phyloP scores from a whole-genome alignment of 2,888 invertebrate genomes.

The Athalia cordata region DNA sequence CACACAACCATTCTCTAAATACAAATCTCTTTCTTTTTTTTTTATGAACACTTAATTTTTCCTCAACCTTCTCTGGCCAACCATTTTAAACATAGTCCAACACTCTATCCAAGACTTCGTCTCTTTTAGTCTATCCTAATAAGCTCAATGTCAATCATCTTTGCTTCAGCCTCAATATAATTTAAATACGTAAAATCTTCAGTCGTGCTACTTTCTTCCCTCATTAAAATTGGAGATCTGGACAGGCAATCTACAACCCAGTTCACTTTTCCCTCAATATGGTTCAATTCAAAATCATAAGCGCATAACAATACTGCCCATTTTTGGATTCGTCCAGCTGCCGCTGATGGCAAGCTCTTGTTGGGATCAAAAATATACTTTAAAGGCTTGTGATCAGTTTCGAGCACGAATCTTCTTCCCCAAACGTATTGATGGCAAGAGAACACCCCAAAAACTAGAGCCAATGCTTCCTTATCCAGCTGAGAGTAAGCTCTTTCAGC shows the following conservation, averaged over 20 bases:
- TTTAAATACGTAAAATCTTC: slow-evolving; percentile 44
- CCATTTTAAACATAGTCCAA: slow-evolving; percentile 32
- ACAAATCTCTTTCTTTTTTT: slow-evolving; percentile 35
- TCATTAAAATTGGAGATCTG: slow-evolving; percentile 8
- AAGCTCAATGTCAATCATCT: slow-evolving; percentile 17
- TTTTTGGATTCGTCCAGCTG: slow-evolving; percentile 56
- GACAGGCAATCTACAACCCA: slow-evolving; percentile 50
- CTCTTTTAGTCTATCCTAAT: slow-evolving; percentile 30
- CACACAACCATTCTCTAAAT: slow-evolving; percentile 30
- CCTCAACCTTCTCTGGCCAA: slow-evolving; percentile 28
- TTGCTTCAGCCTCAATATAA: slow-evolving; percentile 30
- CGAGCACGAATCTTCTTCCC: slow-evolving; percentile 56
- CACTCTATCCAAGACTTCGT: slow-evolving; percentile 40
- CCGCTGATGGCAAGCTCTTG: slow-evolving; percentile 55
- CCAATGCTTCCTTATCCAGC: slow-evolving; percentile 56
- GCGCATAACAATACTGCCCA: slow-evolving; percentile 61
- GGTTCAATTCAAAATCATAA: slow-evolving; percentile 55
- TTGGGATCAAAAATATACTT: slow-evolving; percentile 57
- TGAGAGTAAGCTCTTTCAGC: slow-evolving; percentile 54
- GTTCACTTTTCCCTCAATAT: slow-evolving; percentile 47
- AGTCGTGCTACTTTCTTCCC: not conserved
- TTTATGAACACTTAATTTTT: slow-evolving; percentile 30
- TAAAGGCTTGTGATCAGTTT: slow-evolving; percentile 68
- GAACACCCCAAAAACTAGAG: slow-evolving; percentile 53
- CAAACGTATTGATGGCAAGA: slow-evolving; percentile 55